A percentile compares a stretch with the other conserved stretches of the same genome.
Conservation (phyloP, 2,888 invertebrate genomes). For the Fragum whitleyi region DNA sequence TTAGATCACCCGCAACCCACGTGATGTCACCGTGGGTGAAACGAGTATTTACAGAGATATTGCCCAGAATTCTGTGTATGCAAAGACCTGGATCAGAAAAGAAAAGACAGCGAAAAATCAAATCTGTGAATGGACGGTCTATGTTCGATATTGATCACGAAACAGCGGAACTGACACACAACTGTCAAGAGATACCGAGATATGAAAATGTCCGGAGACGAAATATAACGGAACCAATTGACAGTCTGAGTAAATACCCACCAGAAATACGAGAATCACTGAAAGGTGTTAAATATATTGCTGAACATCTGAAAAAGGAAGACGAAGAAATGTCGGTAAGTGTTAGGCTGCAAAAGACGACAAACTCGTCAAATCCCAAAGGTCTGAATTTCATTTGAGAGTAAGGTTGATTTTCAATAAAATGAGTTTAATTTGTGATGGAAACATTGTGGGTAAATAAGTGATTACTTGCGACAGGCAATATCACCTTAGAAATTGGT, state of each 20-base stretch:
- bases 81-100: slow-evolving; percentile 89
- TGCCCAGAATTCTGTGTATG: slow-evolving; percentile 96
- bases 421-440: too few relatives aligned
- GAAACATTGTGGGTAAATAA: too few relatives aligned
- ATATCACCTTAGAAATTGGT: too few relatives aligned
- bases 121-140: slow-evolving; percentile 8
- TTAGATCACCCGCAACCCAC: slow-evolving; percentile 98
- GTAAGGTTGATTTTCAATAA: background rate
- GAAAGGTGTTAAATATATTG: slow-evolving; percentile 77
- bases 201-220: slow-evolving; percentile 45
- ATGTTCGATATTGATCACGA: background rate
- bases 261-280: slow-evolving; percentile 78
- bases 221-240: slow-evolving; percentile 8
- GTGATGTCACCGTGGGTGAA: slow-evolving; percentile 99
- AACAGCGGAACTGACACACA: background rate
- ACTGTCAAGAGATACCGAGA: slow-evolving; percentile 9
- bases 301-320: slow-evolving; percentile 77
- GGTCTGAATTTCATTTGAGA: too few relatives aligned
- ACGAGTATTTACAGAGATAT: slow-evolving; percentile 96
- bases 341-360: too few relatives aligned
- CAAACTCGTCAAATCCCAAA: too few relatives aligned
- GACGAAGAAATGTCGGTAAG: slow-evolving; percentile 73
- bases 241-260: slow-evolving; percentile 66
- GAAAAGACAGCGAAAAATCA: slow-evolving; percentile 39
- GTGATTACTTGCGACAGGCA: too few relatives aligned